Conservation (phyloP, 2,888 invertebrate genomes). For the Dusona sp. region DNA sequence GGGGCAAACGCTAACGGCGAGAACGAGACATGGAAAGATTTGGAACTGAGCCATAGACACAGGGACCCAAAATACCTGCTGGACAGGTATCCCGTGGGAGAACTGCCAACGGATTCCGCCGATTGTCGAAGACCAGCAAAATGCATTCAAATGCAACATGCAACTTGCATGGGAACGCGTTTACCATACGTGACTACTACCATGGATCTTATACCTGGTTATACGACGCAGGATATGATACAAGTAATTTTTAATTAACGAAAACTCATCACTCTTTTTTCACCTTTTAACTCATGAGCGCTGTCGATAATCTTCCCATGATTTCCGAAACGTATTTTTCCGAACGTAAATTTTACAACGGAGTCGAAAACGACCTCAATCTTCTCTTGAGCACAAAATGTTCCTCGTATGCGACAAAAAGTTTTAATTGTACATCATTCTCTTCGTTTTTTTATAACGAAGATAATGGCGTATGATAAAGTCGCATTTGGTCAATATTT, state of each 20-base stretch:
- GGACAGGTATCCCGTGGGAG: constrained; percentile 78
- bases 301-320: neutral
- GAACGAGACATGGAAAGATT: constrained; percentile 76
- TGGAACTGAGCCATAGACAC: constrained; percentile 74
- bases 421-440: too few relatives aligned
- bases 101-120: constrained; percentile 76
- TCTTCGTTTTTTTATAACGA: too few relatives aligned
- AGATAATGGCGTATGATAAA: too few relatives aligned
- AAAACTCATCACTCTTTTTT: neutral
- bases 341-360: too few relatives aligned
- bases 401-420: too few relatives aligned
- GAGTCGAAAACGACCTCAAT: too few relatives aligned
- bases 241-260: constrained; percentile 72
- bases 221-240: constrained; percentile 87
- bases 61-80: constrained; percentile 78
- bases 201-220: constrained; percentile 90
- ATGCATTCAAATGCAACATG: constrained; percentile 88
- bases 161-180: constrained; percentile 91
- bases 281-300: neutral
- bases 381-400: too few relatives aligned
- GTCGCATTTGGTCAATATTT: too few relatives aligned
- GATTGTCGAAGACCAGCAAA: constrained; percentile 89
- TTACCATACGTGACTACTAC: constrained; percentile 92
- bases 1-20: constrained; percentile 73
- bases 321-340: too few relatives aligned